Percentiles rank a stretch among this genome's conserved stretches.
Evolutionary conservation across 2,797 vertebrate genomes (phyloP).

Genomic region (Cossypha niveicapilla): DNA sequence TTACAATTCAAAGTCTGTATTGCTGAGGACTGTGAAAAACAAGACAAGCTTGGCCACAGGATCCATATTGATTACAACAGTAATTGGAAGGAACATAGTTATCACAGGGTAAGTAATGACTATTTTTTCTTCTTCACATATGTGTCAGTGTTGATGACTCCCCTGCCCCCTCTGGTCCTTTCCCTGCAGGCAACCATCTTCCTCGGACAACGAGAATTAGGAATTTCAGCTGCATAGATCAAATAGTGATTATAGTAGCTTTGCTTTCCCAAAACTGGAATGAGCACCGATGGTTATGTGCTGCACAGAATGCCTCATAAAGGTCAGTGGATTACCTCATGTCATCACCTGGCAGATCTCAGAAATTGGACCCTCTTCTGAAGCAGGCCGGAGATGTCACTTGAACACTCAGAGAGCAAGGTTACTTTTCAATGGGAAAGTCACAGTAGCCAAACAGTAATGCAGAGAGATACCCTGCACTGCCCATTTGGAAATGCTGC

Average conservation of each 20-base stretch:
- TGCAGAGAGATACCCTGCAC: conserved; percentile 1
- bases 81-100: conserved; percentile 60
- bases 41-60: conserved; percentile 53
- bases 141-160: conserved; percentile 38
- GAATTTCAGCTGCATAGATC: conserved; percentile 43
- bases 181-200: conserved; percentile 23
- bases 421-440: conserved; percentile 33
- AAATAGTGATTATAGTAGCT: conserved; percentile 44
- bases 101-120: conserved; percentile 56
- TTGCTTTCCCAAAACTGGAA: background rate
- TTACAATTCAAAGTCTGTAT: conserved; percentile 48
- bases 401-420: background rate
- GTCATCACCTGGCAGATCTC: conserved; percentile 46
- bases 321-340: conserved; percentile 58
- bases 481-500: conserved; percentile 39
- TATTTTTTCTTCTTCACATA: conserved; percentile 51
- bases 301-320: conserved; percentile 15
- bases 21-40: conserved; percentile 43
- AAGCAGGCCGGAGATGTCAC: conserved; percentile 14
- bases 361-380: conserved; percentile 28
- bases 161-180: background rate
- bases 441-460: conserved; percentile 9
- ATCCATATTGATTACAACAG: conserved; percentile 57
- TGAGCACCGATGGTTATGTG: background rate
- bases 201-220: conserved; percentile 18